Evolutionary conservation across 2,797 vertebrate species (phyloP), one percentile per base, ranked within the genome.

Genomic region (Sparus aurata): DNA sequence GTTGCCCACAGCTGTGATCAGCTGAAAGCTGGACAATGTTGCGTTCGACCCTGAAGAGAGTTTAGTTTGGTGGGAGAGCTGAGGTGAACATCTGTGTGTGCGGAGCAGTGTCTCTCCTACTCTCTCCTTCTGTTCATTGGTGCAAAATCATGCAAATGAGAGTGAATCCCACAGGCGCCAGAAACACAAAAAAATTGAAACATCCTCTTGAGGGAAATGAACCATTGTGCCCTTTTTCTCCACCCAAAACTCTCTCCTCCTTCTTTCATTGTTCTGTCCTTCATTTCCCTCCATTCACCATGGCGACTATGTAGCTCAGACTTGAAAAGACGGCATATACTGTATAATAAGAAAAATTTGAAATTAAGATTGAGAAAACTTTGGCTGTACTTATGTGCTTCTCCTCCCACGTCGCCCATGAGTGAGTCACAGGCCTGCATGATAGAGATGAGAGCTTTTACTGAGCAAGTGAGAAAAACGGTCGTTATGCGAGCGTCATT

Each of bases 391-490:
- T 89, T 82, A 3, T 75, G 71, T 65, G 79, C 79, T 85, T 75
- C 9, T 82, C 84, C 90, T 90, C 92, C 92, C 88, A 92, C 93
- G 52, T 76, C 41, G 71, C 76, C 70, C 73, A 41, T 34, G 82
- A 83, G 70, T 93, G 89, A 93, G 84, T 93, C 92, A 93, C 76
- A 54, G 77, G 75, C 69, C 77, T 27, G 71, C 62, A 55, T 77
- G 82, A 88, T 79, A 80, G 85, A 87, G 81, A 90, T 43, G 73
- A 87, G 79, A 80, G 85, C 79, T 80, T 91, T 86, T 75, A 84
- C 75, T 12, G 52, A 77, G 69, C 34, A 23, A 83, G 84, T 72
- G 85, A 89, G 83, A 85, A 76, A 85, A 82, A 75, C 23, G 41
- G 64, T 74, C 8, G 34, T 46, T 73, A 80, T 76, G 65, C 43